Percentiles rank a stretch among this genome's conserved stretches.
phyloP scores from a whole-genome alignment of 2,888 invertebrate species.

The Drosophila kuntzei region DNA sequence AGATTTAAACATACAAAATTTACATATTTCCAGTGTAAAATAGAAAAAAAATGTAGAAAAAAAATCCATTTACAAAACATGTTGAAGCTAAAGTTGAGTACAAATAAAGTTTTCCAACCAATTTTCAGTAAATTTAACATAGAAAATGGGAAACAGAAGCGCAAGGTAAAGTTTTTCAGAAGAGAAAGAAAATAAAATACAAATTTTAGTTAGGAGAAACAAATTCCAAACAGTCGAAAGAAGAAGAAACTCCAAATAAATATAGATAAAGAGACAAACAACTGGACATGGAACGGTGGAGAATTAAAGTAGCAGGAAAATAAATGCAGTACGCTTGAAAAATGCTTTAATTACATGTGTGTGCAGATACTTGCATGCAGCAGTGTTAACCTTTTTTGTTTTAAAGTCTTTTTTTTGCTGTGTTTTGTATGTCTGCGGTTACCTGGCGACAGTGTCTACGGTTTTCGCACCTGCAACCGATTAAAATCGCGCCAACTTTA shows the following conservation, averaged over 20 bases:
- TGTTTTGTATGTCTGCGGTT: constrained; percentile 44
- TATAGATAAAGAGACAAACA: constrained; percentile 3
- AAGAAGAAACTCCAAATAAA: background rate
- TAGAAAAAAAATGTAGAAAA: too few species aligned
- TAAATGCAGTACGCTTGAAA: constrained; percentile 3
- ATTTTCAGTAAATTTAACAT: background rate
- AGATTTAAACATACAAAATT: background rate
- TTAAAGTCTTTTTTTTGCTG: background rate
- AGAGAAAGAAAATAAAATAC: constrained; percentile 1
- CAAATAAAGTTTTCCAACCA: constrained; percentile 9
- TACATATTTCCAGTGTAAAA: too few species aligned
- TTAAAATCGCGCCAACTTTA: constrained; percentile 42
- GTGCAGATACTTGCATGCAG: constrained; percentile 10
- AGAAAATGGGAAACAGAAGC: background rate
- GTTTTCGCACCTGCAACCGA: constrained; percentile 67
- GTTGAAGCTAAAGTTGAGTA: background rate
- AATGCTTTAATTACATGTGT: constrained; percentile 21
- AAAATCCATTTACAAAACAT: background rate
- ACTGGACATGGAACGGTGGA: background rate
- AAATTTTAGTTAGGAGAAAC: constrained; percentile 4
- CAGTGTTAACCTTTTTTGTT: constrained; percentile 19
- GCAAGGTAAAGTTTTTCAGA: constrained; percentile 5
- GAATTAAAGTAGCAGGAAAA: constrained; percentile 10
- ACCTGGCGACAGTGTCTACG: constrained; percentile 40
- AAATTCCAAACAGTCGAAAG: constrained; percentile 2